Evolutionary conservation across 2,113 vertebrate species (phyloP), one percentile per base, ranked within the genome.

Genomic region (Mastomys natalensis): DNA sequence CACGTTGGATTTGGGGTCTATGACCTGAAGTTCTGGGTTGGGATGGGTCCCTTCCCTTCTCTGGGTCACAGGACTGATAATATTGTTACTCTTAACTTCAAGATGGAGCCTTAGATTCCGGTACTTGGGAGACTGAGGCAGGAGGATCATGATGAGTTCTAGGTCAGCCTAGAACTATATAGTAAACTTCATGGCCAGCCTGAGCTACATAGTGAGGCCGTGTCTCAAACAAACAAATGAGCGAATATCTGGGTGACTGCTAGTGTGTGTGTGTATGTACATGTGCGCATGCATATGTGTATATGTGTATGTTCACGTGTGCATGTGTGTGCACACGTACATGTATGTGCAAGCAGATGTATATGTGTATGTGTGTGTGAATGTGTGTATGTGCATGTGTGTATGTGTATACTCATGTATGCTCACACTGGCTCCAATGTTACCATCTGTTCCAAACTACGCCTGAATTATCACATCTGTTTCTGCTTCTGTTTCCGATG

Each of bases 1-100:
- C 0, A 1, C 48, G 0, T 15, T 24, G 3, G 19, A 15, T 22
- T 29, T 81, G 51, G 4, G 60, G 74, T 7, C 26, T 3, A 0
- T 0, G 0, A 43, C 24, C 72, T 8, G 3, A 2, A 26, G 2
- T 12, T 24, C 1, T 1, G 5, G 29, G 60, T 13, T 31, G 7
- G 13, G 37, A 9, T 11, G 22, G 60, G 45, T 34, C 29, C 0
- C 45, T 40, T 70, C 73, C 87, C 53, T 29, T 76, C 74, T 21
- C 22, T 17, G 29, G 92, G 26, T 60, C 29, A 90, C 53, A 22
- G 73, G 51, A 51, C 51, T 51, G 62, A n/a, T n/a, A n/a, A n/a
- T n/a, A n/a, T 55, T 21, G 64, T 77, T 12, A 9, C 31, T 37
- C 68, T 55, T 45, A 58, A 55, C 45, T 77, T 95, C 29, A 66